Base-by-base conservation (phyloP, 53 echinoderm and acorn worm genomes). In the Luidia sarsii region DNA sequence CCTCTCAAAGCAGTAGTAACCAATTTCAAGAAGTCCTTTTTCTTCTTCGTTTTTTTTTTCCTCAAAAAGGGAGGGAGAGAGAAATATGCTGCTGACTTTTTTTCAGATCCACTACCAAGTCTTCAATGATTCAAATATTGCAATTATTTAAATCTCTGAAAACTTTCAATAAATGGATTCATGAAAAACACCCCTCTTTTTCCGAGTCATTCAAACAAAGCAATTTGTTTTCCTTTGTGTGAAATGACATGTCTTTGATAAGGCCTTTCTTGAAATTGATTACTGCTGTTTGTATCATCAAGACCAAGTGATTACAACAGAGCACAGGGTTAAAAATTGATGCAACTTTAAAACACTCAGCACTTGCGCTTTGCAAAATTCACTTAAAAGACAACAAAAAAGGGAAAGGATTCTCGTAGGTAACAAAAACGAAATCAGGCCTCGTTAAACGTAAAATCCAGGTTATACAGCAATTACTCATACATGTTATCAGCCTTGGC, bases 281-380 rank as follows among this genome's bases (percentile, higher is more conserved):
- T 77, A n/a, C 27, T 16, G 33, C 41, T 21, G 61, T 45, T 41
- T 61, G 52, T 31, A 38, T 59, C 60, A 61, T 61, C 3, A 61
- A 77, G 60, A 61, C 77, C 59, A 33, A 23, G 39, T 24, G 33
- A 77, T 37, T n/a, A n/a, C n/a, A n/a, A 41, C 32, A 29, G 45
- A 61, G 28, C 19, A 51, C 55, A 30, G 55, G 35, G 24, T 53
- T 59, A 43, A 77, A 60, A 77, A 60, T 77, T 59, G 60, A 77
- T 77, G 61, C 61, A 77, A 77, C 77, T 75, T 57, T 18, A 60
- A n/a, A 46, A 59, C 61, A 57, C 27, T 56, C 39, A 43, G 18
- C 19, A 50, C 33, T 1, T 45, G 20, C 20, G n/a, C n/a, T n/a
- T n/a, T n/a, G n/a, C n/a, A n/a, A n/a, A n/a, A n/a, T n/a, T n/a